These are phyloP conservation scores for Probaryconus sp. DNA, from an alignment of 1,140 invertebrate genomes.

Conservation along the genomic window DNA sequence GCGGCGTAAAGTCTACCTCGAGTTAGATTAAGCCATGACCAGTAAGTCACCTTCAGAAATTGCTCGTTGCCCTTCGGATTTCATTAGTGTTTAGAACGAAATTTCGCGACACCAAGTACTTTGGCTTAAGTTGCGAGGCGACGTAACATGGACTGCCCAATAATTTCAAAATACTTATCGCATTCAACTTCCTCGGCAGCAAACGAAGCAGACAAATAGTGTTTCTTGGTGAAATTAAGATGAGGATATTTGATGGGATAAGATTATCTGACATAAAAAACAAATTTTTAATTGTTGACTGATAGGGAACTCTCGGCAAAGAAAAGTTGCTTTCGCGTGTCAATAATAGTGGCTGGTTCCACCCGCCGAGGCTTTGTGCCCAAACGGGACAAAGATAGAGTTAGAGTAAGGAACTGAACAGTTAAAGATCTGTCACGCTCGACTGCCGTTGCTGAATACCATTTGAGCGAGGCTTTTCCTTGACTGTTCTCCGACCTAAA, in stretches of 20 bases:
- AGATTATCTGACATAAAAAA: slow-evolving; percentile 10
- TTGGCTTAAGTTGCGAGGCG: slow-evolving; percentile 25
- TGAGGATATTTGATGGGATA: not conserved
- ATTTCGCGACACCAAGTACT: slow-evolving; percentile 70
- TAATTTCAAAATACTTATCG: slow-evolving; percentile 43
- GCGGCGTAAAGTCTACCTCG: slow-evolving; percentile 71
- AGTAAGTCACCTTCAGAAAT: slow-evolving; percentile 76
- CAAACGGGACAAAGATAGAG: slow-evolving; percentile 46
- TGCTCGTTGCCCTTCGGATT: slow-evolving; percentile 75
- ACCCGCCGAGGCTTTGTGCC: slow-evolving; percentile 36
- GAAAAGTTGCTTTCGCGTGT: slow-evolving; percentile 48
- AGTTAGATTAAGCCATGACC: slow-evolving; percentile 76
- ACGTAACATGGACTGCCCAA: slow-evolving; percentile 36
- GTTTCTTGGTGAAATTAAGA: slow-evolving; percentile 2
- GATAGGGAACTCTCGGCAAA: slow-evolving; percentile 7
- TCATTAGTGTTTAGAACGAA: slow-evolving; percentile 74
- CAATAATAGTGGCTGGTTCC: slow-evolving; percentile 52
- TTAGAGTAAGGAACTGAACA: slow-evolving; percentile 58
- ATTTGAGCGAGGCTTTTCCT: slow-evolving; percentile 33
- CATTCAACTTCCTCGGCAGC: slow-evolving; percentile 20
- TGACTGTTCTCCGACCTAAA: slow-evolving; percentile 37
- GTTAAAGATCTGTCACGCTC: slow-evolving; percentile 71
- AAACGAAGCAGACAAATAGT: slow-evolving; percentile 47
- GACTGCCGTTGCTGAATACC: slow-evolving; percentile 65
- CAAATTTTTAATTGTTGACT: slow-evolving; percentile 33